A percentile compares a stretch with the other conserved stretches of the same genome.
phyloP scores from a whole-genome alignment of 1,140 invertebrate species.

The Dinoponera quadriceps region DNA sequence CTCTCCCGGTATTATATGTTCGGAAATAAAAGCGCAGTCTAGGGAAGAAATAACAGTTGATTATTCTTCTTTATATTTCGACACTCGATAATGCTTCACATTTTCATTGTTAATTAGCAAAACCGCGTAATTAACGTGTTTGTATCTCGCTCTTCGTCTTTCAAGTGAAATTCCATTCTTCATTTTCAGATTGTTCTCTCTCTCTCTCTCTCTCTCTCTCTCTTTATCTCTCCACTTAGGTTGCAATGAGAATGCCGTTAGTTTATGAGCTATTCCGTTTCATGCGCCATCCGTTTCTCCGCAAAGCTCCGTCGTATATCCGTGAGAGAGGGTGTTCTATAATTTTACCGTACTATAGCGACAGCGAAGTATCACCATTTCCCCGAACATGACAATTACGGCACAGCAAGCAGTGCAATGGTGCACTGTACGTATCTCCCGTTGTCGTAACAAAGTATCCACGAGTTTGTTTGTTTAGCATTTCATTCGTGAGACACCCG shows the following conservation, averaged over 20 bases:
- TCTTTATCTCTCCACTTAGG: neutral
- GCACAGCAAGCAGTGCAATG: neutral
- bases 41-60: too few relatives aligned
- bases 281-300: neutral
- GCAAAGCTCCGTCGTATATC: neutral
- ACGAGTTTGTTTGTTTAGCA: slow-evolving; percentile 3
- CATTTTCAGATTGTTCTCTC: neutral
- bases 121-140: too few relatives aligned
- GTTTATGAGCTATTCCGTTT: slow-evolving; percentile 12
- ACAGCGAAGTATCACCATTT: slow-evolving; percentile 13
- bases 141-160: neutral
- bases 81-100: too few relatives aligned
- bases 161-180: neutral
- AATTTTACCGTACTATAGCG: slow-evolving; percentile 5
- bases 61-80: too few relatives aligned
- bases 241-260: slow-evolving; percentile 6
- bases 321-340: neutral
- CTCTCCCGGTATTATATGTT: too few relatives aligned
- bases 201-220: neutral
- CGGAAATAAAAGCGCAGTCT: too few relatives aligned
- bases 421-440: neutral
- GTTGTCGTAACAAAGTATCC: neutral
- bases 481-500: neutral
- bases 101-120: too few relatives aligned
- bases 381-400: neutral